Percentiles rank a stretch among this genome's conserved stretches.
Evolutionary conservation across 2,888 invertebrate species (phyloP).

Genomic region (Dryococelus australis): DNA sequence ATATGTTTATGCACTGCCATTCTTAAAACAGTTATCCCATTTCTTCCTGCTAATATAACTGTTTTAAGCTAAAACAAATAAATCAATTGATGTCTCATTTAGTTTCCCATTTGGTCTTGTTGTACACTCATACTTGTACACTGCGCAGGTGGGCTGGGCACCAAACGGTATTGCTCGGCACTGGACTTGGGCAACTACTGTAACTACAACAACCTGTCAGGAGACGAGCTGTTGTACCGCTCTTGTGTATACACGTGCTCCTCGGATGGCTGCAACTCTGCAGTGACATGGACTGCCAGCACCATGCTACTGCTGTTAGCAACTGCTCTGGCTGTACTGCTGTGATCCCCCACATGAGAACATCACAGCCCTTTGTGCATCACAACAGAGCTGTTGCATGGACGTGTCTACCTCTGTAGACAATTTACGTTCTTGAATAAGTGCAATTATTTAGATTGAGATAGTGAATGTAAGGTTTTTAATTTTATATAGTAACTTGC

Average conservation of each 20-base stretch:
- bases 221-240: slow-evolving; percentile 84
- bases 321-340: neutral
- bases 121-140: neutral
- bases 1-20: too few relatives aligned
- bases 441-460: too few relatives aligned
- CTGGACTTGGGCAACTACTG: slow-evolving; percentile 89
- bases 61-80: too few relatives aligned
- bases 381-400: too few relatives aligned
- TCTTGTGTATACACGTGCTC: slow-evolving; percentile 88
- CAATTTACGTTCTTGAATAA: too few relatives aligned
- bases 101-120: too few relatives aligned
- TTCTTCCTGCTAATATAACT: too few relatives aligned
- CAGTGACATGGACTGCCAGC: slow-evolving; percentile 48
- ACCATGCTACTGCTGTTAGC: neutral
- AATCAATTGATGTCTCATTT: too few relatives aligned
- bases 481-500: neutral
- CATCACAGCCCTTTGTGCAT: too few relatives aligned
- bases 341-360: neutral
- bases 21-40: too few relatives aligned
- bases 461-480: neutral
- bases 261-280: slow-evolving; percentile 84
- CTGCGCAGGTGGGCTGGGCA: slow-evolving; percentile 82
- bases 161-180: slow-evolving; percentile 87
- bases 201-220: slow-evolving; percentile 83
- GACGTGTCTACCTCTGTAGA: too few relatives aligned